phyloP scores from a whole-genome alignment of 2,113 vertebrate genomes.

The Hyaena hyaena region DNA sequence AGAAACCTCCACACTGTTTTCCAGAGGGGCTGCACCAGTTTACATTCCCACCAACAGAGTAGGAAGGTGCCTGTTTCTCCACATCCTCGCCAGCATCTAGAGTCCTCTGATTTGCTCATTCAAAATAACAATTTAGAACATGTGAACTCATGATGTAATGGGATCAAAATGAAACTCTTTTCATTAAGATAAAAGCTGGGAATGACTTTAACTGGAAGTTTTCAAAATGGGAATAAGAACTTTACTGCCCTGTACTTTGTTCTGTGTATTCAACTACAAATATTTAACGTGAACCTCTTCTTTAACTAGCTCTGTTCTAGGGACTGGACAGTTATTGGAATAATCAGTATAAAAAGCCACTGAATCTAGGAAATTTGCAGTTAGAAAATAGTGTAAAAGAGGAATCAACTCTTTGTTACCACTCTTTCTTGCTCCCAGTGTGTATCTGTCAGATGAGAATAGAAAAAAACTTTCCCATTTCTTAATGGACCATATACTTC shows the following conservation, averaged over 20 bases:
- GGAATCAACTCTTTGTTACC: background rate
- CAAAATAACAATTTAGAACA: background rate
- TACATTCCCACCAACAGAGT: too few relatives aligned
- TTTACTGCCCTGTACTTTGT: background rate
- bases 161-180: background rate
- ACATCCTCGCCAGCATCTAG: too few relatives aligned
- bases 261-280: background rate
- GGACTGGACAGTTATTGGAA: background rate
- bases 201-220: background rate
- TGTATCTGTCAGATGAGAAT: background rate
- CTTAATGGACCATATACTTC: background rate
- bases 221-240: background rate
- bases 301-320: background rate
- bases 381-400: background rate
- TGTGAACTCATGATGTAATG: background rate
- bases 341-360: background rate
- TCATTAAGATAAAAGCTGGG: background rate
- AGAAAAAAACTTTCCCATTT: background rate
- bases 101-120: background rate
- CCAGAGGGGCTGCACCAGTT: too few relatives aligned
- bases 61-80: too few relatives aligned
- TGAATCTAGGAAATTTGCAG: background rate
- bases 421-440: background rate
- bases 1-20: too few relatives aligned
- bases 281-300: background rate